Conservation (phyloP, 1,140 invertebrate species). For the Trachelipus rathkii region DNA sequence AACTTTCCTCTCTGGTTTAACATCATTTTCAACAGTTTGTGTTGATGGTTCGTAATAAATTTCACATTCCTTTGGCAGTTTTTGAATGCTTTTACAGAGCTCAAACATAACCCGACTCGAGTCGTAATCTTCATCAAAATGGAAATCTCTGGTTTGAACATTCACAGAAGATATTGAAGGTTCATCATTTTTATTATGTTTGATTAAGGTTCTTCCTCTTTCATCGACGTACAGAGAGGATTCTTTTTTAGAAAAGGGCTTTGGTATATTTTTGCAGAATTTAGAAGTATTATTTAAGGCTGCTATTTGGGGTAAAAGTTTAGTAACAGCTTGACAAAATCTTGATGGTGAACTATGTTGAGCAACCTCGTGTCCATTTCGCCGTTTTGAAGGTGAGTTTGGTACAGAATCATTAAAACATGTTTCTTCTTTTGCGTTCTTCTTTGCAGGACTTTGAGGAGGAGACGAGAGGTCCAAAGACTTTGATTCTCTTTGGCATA, state of each 20-base stretch:
- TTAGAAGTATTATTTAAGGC: background rate
- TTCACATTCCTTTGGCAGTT: background rate
- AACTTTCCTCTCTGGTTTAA: background rate
- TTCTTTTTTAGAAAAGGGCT: background rate
- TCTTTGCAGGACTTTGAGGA: background rate
- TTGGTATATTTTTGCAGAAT: background rate
- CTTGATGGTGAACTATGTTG: background rate
- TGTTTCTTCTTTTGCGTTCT: background rate
- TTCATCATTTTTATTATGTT: background rate
- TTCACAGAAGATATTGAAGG: background rate
- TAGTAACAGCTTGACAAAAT: background rate
- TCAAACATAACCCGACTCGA: background rate
- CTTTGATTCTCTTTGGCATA: background rate
- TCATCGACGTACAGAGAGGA: background rate
- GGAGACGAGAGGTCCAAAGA: background rate
- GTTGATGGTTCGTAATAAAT: background rate
- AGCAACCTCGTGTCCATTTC: background rate
- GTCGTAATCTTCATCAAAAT: background rate
- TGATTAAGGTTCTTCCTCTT: background rate
- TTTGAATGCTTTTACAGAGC: background rate
- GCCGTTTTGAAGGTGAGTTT: background rate
- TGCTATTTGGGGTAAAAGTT: background rate
- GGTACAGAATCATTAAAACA: background rate
- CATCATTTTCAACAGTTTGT: background rate
- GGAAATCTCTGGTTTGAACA: background rate